These are phyloP conservation scores for Falco rusticolus DNA, from an alignment of 2,797 vertebrate genomes.

Conservation along the genomic window DNA sequence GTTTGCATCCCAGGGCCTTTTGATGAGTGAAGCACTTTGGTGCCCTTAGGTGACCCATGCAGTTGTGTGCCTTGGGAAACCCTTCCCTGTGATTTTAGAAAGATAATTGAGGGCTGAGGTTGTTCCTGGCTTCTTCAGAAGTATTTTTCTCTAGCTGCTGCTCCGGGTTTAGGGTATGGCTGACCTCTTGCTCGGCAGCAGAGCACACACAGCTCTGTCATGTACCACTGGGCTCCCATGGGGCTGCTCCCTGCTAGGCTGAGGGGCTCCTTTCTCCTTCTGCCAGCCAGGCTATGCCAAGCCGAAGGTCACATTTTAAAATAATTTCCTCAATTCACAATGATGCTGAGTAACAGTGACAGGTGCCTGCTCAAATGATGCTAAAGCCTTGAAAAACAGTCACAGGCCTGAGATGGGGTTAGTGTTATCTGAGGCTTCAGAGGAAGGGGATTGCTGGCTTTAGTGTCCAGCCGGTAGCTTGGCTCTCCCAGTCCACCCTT, in stretches of 20 bases:
- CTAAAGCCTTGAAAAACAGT: neutral
- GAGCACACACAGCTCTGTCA: neutral
- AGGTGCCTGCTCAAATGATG: conserved; percentile 23
- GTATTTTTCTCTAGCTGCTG: neutral
- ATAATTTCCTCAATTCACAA: neutral
- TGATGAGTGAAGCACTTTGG: neutral
- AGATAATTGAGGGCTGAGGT: neutral
- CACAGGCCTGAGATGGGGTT: neutral
- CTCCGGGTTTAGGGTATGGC: neutral
- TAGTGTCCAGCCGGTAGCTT: neutral
- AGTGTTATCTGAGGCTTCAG: neutral
- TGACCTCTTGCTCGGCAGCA: neutral
- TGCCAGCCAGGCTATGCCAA: neutral
- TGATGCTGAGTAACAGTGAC: conserved; percentile 38
- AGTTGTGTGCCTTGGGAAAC: rapidly evolving
- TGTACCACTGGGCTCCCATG: rapidly evolving
- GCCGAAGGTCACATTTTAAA: conserved; percentile 32
- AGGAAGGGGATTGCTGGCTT: neutral
- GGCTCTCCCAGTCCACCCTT: neutral
- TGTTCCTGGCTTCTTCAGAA: neutral
- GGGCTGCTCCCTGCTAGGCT: neutral
- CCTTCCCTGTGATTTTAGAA: neutral
- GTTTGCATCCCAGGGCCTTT: neutral
- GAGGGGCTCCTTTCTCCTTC: neutral
- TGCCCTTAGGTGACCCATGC: neutral